phyloP scores from a whole-genome alignment of 2,888 invertebrate species.

The Melanostoma mellinum region DNA sequence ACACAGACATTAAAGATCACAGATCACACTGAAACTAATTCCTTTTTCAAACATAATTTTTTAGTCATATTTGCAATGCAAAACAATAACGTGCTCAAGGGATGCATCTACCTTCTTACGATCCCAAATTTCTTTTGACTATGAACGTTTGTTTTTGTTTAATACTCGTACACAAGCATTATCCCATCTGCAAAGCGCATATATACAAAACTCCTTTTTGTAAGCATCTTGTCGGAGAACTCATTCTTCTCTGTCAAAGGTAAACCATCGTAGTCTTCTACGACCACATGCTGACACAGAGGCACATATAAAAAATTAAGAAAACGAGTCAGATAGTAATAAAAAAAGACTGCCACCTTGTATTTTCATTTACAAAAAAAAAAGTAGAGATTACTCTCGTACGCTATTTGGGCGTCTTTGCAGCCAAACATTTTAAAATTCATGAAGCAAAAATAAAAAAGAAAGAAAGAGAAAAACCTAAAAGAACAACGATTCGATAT shows the following conservation, averaged over 20 bases:
- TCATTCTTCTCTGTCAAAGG: neutral
- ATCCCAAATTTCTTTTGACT: too few species aligned
- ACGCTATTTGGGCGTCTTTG: conserved; percentile 12
- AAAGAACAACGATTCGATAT: conserved; percentile 26
- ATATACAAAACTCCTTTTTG: neutral
- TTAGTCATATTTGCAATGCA: too few species aligned
- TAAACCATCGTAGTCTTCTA: conserved; percentile 36
- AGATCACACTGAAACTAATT: too few species aligned
- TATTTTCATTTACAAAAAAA: conserved; percentile 33
- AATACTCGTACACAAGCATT: too few species aligned
- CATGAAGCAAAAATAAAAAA: conserved; percentile 1
- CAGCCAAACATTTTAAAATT: conserved; percentile 27
- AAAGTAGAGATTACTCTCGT: conserved; percentile 18
- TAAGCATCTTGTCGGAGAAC: neutral
- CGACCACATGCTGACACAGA: conserved; percentile 61
- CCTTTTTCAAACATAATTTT: too few species aligned
- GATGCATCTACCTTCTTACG: too few species aligned
- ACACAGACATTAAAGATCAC: too few species aligned
- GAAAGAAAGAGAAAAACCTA: neutral
- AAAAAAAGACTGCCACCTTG: conserved; percentile 34
- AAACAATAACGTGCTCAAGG: too few species aligned
- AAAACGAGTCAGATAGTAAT: conserved; percentile 2
- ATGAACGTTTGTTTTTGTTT: too few species aligned
- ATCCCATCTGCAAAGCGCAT: too few species aligned
- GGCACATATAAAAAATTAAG: conserved; percentile 4